phyloP scores from a whole-genome alignment of 2,797 vertebrate genomes.

The Cyclopterus lumpus region DNA sequence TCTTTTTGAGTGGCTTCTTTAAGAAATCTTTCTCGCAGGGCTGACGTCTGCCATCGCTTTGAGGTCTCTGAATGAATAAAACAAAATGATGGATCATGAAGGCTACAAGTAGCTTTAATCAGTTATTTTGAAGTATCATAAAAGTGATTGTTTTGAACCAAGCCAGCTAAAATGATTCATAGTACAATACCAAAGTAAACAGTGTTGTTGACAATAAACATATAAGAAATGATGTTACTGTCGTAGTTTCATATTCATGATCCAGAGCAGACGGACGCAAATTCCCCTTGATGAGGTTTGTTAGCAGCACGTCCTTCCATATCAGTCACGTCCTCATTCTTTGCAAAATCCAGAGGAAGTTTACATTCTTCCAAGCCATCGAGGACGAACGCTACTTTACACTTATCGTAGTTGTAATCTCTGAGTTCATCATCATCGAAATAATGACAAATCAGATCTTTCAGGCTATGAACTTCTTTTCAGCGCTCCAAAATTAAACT shows the following conservation, averaged over 20 bases:
- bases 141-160: not conserved
- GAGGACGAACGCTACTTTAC: conserved; percentile 60
- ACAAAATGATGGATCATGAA: not conserved
- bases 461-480: conserved; percentile 36
- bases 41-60: not conserved
- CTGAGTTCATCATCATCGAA: not conserved
- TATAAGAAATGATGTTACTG: not conserved
- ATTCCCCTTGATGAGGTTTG: conserved; percentile 48
- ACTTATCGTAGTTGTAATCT: conserved; percentile 3
- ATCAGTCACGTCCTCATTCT: conserved; percentile 1
- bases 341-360: conserved; percentile 63
- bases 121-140: not conserved
- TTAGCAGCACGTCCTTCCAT: conserved; percentile 47
- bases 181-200: not conserved
- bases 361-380: conserved; percentile 69
- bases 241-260: conserved; percentile 34
- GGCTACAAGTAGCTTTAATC: not conserved
- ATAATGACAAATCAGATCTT: conserved; percentile 32
- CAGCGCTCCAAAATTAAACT: conserved; percentile 60
- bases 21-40: accelerated
- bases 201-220: not conserved
- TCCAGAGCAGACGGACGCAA: conserved; percentile 58
- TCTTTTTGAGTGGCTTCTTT: not conserved
- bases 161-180: not conserved
- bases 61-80: conserved; percentile 17